Conservation (phyloP, 2,888 invertebrate species). For the Lacanobia wlatinum region DNA sequence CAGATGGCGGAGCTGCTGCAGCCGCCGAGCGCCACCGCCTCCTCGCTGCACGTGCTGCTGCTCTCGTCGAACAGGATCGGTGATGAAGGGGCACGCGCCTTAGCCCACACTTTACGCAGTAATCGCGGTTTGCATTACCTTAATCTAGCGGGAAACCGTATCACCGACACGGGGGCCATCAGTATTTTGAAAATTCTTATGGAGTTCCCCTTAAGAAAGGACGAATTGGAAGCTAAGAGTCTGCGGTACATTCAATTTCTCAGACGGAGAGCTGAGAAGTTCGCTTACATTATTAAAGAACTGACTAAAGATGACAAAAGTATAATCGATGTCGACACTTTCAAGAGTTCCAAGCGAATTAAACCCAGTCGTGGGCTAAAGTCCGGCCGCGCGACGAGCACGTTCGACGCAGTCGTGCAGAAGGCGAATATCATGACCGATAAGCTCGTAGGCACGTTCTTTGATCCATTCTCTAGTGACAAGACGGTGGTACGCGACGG, state of each 20-base stretch:
- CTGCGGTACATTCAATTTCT: not conserved
- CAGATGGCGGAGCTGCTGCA: constrained; percentile 55
- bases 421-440: not conserved
- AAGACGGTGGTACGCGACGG: not conserved
- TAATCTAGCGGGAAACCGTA: constrained; percentile 67
- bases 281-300: not conserved
- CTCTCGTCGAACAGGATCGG: not conserved
- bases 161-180: constrained; percentile 61
- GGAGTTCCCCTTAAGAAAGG: constrained; percentile 3
- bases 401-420: not conserved
- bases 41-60: constrained; percentile 1
- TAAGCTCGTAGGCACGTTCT: not conserved
- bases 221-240: not conserved
- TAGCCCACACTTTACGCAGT: constrained; percentile 53
- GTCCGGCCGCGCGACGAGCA: not conserved
- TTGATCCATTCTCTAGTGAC: constrained; percentile 3
- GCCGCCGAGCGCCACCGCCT: constrained; percentile 49
- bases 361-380: not conserved
- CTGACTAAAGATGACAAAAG: not conserved
- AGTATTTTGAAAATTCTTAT: constrained; percentile 1
- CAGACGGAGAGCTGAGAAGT: not conserved
- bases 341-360: constrained; percentile 3
- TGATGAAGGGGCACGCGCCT: not conserved
- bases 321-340: not conserved
- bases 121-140: constrained; percentile 69